These are phyloP conservation scores for Drosophila orosa DNA, from an alignment of 1,140 invertebrate genomes.

Conservation along the genomic window DNA sequence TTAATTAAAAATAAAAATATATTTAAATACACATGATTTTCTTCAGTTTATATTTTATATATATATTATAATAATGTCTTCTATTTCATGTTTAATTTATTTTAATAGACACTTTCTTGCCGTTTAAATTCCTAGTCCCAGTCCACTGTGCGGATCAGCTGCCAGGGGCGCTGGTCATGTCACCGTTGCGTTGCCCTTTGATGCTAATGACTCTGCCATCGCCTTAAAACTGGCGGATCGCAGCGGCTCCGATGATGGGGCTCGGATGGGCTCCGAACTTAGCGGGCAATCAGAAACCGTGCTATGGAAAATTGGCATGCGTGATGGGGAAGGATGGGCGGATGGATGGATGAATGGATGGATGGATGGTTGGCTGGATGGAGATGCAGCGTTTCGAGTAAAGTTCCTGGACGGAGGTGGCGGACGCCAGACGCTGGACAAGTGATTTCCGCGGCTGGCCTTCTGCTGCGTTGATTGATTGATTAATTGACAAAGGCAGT, in stretches of 20 bases:
- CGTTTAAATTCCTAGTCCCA: too few species aligned
- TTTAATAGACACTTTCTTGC: too few species aligned
- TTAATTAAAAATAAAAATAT: too few species aligned
- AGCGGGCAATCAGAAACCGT: slow-evolving; percentile 63
- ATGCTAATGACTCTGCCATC: slow-evolving; percentile 62
- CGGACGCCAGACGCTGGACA: slow-evolving; percentile 42
- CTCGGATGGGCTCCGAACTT: slow-evolving; percentile 58
- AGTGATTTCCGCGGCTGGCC: slow-evolving; percentile 64
- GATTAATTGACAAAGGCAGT: slow-evolving; percentile 80
- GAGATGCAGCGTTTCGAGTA: slow-evolving; percentile 15
- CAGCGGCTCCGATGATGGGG: slow-evolving; percentile 24
- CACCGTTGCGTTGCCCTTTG: slow-evolving; percentile 55
- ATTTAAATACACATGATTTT: too few species aligned
- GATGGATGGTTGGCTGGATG: background rate
- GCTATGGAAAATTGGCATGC: slow-evolving; percentile 63
- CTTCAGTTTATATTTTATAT: too few species aligned
- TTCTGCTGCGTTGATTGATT: slow-evolving; percentile 72
- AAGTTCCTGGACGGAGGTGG: slow-evolving; percentile 8
- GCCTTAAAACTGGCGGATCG: slow-evolving; percentile 43
- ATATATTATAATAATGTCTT: too few species aligned
- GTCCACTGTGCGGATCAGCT: slow-evolving; percentile 34
- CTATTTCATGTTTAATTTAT: too few species aligned
- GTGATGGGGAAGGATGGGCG: slow-evolving; percentile 35
- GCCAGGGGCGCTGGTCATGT: slow-evolving; percentile 28
- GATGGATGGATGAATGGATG: slow-evolving; percentile 4